phyloP scores from a whole-genome alignment of 2,113 vertebrate genomes.

The Clarias magur region DNA sequence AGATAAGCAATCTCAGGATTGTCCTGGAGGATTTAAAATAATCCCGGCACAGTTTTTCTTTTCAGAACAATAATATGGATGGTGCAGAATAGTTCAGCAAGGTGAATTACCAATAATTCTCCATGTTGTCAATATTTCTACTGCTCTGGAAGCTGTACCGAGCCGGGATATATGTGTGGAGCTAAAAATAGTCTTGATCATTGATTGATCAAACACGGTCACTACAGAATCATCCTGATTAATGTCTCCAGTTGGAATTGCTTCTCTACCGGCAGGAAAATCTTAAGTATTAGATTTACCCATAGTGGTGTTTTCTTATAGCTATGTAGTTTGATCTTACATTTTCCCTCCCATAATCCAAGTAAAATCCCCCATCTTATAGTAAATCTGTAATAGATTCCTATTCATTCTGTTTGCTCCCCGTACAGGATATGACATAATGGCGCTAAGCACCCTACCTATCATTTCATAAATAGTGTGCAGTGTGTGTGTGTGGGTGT shows the following conservation, averaged over 20 bases:
- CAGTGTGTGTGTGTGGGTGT: neutral
- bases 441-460: neutral
- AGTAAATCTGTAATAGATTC: neutral
- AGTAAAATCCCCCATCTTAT: neutral
- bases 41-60: neutral
- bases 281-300: neutral
- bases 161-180: neutral
- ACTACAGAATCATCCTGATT: slow-evolving; percentile 20
- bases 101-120: neutral
- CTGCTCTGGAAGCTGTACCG: neutral
- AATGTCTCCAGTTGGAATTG: slow-evolving; percentile 8
- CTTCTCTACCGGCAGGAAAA: neutral
- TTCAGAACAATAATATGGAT: neutral
- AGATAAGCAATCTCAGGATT: neutral
- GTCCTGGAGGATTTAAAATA: slow-evolving; percentile 6
- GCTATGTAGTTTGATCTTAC: neutral
- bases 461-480: neutral
- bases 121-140: slow-evolving; percentile 5
- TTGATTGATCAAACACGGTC: slow-evolving; percentile 20
- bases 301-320: neutral
- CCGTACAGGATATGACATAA: neutral
- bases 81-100: neutral
- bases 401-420: neutral
- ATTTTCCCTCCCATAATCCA: neutral
- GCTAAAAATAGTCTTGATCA: slow-evolving; percentile 17